phyloP scores from a whole-genome alignment of 2,888 invertebrate genomes.

The Eulithis prunata region DNA sequence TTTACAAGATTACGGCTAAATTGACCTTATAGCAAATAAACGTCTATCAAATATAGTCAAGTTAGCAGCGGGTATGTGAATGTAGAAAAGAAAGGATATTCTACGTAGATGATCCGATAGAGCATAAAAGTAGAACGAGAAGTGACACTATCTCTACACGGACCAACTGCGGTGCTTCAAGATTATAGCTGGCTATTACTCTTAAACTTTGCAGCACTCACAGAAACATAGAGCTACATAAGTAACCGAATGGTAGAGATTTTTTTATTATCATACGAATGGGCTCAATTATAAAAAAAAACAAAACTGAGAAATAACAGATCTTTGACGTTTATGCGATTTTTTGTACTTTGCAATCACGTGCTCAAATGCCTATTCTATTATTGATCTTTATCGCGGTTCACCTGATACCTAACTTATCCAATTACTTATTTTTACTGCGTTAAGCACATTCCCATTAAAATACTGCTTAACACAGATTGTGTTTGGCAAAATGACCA shows the following conservation, averaged over 20 bases:
- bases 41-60: background rate
- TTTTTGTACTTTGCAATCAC: no score
- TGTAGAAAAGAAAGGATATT: constrained; percentile 6
- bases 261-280: background rate
- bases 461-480: no score
- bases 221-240: constrained; percentile 6
- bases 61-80: background rate
- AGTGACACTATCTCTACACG: constrained; percentile 31
- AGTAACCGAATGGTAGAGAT: background rate
- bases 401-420: no score
- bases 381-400: no score
- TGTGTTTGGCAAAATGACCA: background rate
- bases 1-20: background rate
- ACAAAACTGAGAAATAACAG: no score
- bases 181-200: constrained; percentile 31
- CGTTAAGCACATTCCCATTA: no score
- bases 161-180: constrained; percentile 26
- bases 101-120: constrained; percentile 29
- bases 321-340: no score
- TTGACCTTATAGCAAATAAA: no score
- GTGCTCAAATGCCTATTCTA: no score
- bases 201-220: constrained; percentile 20
- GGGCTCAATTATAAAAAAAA: no score
- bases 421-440: no score
- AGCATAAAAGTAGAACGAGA: constrained; percentile 32